Base-by-base conservation (phyloP, 2,888 invertebrate genomes). In the Lasioglossum villosulum region DNA sequence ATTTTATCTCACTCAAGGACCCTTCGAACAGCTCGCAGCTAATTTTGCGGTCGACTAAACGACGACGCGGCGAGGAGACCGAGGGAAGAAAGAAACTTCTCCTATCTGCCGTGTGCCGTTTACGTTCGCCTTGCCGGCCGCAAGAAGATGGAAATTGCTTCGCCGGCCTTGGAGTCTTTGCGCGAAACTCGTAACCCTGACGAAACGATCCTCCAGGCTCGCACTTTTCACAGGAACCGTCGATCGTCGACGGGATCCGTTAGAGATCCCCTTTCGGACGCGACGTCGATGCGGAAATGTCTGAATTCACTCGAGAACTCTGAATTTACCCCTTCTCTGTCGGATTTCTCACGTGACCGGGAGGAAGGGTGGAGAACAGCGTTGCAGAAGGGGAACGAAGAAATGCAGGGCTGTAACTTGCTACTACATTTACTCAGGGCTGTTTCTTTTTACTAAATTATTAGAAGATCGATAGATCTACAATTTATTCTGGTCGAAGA, bases 31-130 rank as follows among this genome's bases (percentile, higher is more conserved):
- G 90, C 89, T 92, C 88, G 90, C 87, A 89, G 91, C 90, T 92
- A 90, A 91, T 90, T 92, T 92, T 92, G 93, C 90, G 93, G 93
- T 93, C 88, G 90, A 83, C 87, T 89, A 88, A 92, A 91, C 91
- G 93, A 92, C 91, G 80, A 74, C 74, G 59, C 76, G 74, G 30
- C 72, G 63, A 68, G 42, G 52, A 48, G 81, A 71, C 82, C 70
- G 78, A 63, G 75, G 48, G 78, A 59, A 86, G 83, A 84, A 85
- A 83, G 86, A 87, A 84, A 80, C 83, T 59, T 59, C 72, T 82
- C 75, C 80, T 72, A 81, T 84, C 84, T 76, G 75, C 79, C 78
- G 82, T 73, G 82, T 6, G 59, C 82, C 84, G 81, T 89, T 89
- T 89, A 88, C 81, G 81, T 30, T 83, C 37, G 78, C 78, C 78